phyloP scores from a whole-genome alignment of 2,888 invertebrate genomes.

The Achlya flavicornis region DNA sequence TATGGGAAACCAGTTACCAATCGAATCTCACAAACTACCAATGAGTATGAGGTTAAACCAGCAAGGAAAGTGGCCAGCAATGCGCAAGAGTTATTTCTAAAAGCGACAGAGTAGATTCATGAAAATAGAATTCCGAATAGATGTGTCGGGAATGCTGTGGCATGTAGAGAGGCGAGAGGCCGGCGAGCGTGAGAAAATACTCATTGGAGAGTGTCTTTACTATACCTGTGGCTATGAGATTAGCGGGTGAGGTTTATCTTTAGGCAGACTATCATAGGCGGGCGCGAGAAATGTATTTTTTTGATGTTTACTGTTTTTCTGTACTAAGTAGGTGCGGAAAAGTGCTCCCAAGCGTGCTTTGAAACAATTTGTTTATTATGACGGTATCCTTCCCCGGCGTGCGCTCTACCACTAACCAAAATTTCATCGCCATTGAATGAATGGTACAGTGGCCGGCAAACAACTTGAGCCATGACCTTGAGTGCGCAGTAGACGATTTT shows the following conservation, averaged over 20 bases:
- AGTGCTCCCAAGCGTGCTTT: too few species aligned
- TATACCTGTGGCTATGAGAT: conserved; percentile 42
- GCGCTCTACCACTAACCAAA: too few species aligned
- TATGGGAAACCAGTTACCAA: neutral
- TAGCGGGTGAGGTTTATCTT: conserved; percentile 26
- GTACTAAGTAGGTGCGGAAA: too few species aligned
- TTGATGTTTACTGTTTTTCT: too few species aligned
- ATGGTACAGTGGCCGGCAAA: too few species aligned
- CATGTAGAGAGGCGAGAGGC: conserved; percentile 40
- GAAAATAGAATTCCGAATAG: conserved; percentile 28
- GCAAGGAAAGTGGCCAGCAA: conserved; percentile 12
- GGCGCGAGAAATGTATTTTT: neutral
- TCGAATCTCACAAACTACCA: neutral
- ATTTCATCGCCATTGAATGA: too few species aligned
- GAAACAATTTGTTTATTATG: too few species aligned
- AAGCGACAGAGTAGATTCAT: conserved; percentile 14
- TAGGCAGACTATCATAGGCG: too few species aligned
- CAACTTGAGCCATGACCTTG: too few species aligned
- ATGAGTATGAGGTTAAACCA: conserved; percentile 5
- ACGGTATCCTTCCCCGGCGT: too few species aligned
- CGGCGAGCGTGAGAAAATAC: conserved; percentile 71
- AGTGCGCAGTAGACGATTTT: too few species aligned
- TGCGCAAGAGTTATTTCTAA: conserved; percentile 3
- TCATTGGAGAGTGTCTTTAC: conserved; percentile 54
- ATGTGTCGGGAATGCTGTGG: conserved; percentile 41